phyloP scores from a whole-genome alignment of 1,140 invertebrate species.

The Belonocnema kinseyi region DNA sequence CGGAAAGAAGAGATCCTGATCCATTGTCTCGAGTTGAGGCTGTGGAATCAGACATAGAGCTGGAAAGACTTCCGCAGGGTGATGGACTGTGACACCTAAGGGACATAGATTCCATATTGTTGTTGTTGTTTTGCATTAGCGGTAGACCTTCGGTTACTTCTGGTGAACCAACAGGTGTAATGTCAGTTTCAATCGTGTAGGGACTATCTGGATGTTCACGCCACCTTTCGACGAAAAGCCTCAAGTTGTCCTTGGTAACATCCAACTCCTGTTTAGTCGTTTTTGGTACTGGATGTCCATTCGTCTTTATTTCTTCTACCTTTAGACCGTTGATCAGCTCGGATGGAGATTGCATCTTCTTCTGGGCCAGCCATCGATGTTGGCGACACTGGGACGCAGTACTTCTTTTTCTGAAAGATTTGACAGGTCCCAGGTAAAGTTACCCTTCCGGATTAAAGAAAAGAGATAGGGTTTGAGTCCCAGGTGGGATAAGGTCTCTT shows the following conservation, averaged over 20 bases:
- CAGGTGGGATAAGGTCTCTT: background rate
- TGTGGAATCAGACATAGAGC: constrained; percentile 71
- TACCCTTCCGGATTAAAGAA: constrained; percentile 31
- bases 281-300: constrained; percentile 32
- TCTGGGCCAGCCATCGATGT: constrained; percentile 83
- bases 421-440: constrained; percentile 61
- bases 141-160: background rate
- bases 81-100: constrained; percentile 83
- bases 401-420: constrained; percentile 82
- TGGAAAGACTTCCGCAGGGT: constrained; percentile 83
- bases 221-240: constrained; percentile 91
- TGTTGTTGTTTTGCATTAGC: constrained; percentile 43
- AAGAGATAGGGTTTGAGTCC: background rate
- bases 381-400: constrained; percentile 84
- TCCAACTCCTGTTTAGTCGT: constrained; percentile 79
- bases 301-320: constrained; percentile 41
- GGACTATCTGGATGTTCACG: constrained; percentile 90
- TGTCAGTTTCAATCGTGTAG: constrained; percentile 82
- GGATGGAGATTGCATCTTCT: constrained; percentile 56
- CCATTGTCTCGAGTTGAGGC: constrained; percentile 34
- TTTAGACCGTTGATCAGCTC: constrained; percentile 13
- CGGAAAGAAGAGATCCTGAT: constrained; percentile 32
- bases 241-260: constrained; percentile 89
- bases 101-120: constrained; percentile 69
- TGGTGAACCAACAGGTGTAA: background rate